Evolutionary conservation across 1,140 invertebrate genomes (phyloP).

Genomic region (Drosophila funebris): DNA sequence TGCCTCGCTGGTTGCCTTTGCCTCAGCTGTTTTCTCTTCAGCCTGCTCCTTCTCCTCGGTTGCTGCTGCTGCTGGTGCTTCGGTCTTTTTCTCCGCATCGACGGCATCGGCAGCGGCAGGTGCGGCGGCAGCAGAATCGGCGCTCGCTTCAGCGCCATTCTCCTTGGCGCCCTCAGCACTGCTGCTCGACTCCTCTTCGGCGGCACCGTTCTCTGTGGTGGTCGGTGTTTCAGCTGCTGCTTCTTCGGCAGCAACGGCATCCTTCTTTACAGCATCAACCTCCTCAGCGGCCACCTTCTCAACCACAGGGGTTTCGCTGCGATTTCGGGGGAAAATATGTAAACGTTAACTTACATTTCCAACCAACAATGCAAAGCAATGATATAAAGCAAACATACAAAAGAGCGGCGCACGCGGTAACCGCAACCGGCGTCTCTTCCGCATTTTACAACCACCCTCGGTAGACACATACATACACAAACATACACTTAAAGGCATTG

Average conservation of each 20-base stretch:
- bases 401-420: slow-evolving; percentile 23
- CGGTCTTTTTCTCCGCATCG: slow-evolving; percentile 47
- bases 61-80: slow-evolving; percentile 46
- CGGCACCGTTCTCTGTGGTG: slow-evolving; percentile 72
- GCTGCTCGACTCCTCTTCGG: slow-evolving; percentile 62
- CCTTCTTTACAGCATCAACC: slow-evolving; percentile 79
- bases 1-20: slow-evolving; percentile 66
- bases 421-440: slow-evolving; percentile 25
- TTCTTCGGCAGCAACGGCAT: slow-evolving; percentile 59
- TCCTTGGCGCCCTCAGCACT: slow-evolving; percentile 55
- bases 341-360: too few species aligned
- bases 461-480: slow-evolving; percentile 13
- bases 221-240: slow-evolving; percentile 58
- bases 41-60: slow-evolving; percentile 38
- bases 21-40: slow-evolving; percentile 62
- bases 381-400: too few species aligned
- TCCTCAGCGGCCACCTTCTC: slow-evolving; percentile 81
- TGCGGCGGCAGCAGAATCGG: slow-evolving; percentile 44
- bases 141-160: slow-evolving; percentile 29
- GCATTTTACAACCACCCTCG: slow-evolving; percentile 47
- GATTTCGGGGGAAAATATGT: slow-evolving; percentile 4
- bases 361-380: too few species aligned
- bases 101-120: slow-evolving; percentile 38
- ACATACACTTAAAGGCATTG: slow-evolving; percentile 9
- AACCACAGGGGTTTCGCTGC: slow-evolving; percentile 79